Evolutionary conservation across 1,140 invertebrate genomes (phyloP).

Genomic region (Pseudomyrmex gracilis): DNA sequence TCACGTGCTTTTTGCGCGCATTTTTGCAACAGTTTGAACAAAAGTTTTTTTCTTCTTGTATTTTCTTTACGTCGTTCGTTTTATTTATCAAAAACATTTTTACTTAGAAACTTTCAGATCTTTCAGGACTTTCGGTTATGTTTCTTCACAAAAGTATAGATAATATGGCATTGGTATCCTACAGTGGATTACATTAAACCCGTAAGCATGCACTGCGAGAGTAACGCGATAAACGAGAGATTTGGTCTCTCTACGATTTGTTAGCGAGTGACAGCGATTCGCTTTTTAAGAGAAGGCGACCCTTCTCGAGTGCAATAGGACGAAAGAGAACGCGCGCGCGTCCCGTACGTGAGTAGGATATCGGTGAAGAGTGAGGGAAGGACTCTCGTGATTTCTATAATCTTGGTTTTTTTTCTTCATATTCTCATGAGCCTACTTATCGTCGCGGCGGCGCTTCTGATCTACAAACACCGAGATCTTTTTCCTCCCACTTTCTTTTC

Average conservation of each 20-base stretch:
- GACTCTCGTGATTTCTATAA: conserved; percentile 73
- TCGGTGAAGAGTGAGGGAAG: neutral
- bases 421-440: conserved; percentile 68
- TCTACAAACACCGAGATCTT: conserved; percentile 76
- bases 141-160: conserved; percentile 46
- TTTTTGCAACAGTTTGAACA: neutral
- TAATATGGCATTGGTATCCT: conserved; percentile 45
- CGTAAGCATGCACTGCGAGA: neutral
- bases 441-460: conserved; percentile 76
- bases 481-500: conserved; percentile 16
- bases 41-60: neutral
- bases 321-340: conserved; percentile 57
- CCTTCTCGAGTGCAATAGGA: conserved; percentile 9
- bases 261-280: conserved; percentile 54
- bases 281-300: conserved; percentile 15
- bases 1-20: neutral
- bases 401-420: conserved; percentile 67
- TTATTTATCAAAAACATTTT: neutral
- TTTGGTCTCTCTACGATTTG: conserved; percentile 61
- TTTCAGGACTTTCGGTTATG: neutral
- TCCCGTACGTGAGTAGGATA: conserved; percentile 15
- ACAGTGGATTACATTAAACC: neutral
- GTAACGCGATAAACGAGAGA: conserved; percentile 65
- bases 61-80: neutral
- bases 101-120: too few species aligned